These are phyloP conservation scores for Jaculus jaculus DNA, from an alignment of 2,113 vertebrate species.

Conservation along the genomic window DNA sequence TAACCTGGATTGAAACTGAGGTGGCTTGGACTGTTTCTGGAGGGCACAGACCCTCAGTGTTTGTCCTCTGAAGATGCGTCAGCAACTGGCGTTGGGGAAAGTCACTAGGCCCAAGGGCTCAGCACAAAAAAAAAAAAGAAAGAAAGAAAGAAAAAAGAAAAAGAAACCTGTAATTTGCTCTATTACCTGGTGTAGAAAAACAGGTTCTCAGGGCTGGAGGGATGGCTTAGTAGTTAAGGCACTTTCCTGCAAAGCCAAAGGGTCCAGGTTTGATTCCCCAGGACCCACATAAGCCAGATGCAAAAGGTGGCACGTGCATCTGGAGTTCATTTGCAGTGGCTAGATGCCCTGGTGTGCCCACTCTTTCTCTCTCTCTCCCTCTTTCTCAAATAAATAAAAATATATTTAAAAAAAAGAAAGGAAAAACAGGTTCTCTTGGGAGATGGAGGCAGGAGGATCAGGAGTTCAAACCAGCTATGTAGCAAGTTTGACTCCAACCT, in stretches of 20 bases:
- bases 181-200: not conserved
- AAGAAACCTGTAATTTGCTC: rapidly evolving
- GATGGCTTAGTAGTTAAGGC: too few relatives aligned
- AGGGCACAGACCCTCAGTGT: not conserved
- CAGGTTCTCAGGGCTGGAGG: too few relatives aligned
- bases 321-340: too few relatives aligned
- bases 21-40: rapidly evolving
- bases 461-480: not conserved
- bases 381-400: too few relatives aligned
- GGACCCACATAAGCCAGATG: too few relatives aligned
- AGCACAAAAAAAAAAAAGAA: rapidly evolving
- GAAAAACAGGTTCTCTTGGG: not conserved
- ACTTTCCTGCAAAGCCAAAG: too few relatives aligned
- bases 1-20: not conserved
- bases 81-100: not conserved
- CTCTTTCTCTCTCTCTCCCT: too few relatives aligned
- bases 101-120: not conserved
- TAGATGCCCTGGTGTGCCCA: too few relatives aligned
- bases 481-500: not conserved
- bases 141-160: too few relatives aligned
- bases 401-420: too few relatives aligned
- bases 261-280: too few relatives aligned
- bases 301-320: too few relatives aligned
- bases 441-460: not conserved
- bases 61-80: not conserved